These are phyloP conservation scores for Cryptomyrus ogoouensis DNA, from an alignment of 2,113 vertebrate genomes.

Conservation along the genomic window DNA sequence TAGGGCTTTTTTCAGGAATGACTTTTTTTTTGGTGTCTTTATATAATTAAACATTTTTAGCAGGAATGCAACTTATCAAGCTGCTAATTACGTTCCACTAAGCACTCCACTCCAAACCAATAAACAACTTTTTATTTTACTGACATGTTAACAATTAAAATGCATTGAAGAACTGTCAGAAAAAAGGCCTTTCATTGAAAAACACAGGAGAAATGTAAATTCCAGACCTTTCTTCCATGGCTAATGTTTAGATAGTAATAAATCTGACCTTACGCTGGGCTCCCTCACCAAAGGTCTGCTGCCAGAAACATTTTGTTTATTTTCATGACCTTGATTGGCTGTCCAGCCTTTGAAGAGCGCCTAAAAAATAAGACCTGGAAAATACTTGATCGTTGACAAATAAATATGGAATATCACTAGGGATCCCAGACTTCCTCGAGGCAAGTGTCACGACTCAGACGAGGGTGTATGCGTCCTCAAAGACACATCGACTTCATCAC, in stretches of 20 bases:
- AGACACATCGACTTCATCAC: not conserved
- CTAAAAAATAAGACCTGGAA: not conserved
- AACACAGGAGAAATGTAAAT: slow-evolving; percentile 28
- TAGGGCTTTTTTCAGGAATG: not conserved
- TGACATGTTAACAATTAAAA: slow-evolving; percentile 31
- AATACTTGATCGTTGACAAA: not conserved
- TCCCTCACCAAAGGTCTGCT: not conserved
- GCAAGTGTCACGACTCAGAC: not conserved
- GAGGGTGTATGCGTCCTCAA: no score
- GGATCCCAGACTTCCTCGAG: not conserved
- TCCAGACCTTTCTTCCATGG: slow-evolving; percentile 24
- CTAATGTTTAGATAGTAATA: slow-evolving; percentile 27
- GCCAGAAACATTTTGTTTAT: slow-evolving; percentile 20
- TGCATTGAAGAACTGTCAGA: slow-evolving; percentile 29
- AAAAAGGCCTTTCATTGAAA: slow-evolving; percentile 28
- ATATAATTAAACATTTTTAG: slow-evolving; percentile 28
- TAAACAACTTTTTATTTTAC: slow-evolving; percentile 3
- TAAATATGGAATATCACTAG: not conserved
- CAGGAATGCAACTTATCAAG: slow-evolving; percentile 36
- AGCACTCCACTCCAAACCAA: slow-evolving; percentile 27
- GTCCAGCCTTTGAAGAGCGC: not conserved
- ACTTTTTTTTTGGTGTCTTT: slow-evolving; percentile 1
- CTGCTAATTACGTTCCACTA: slow-evolving; percentile 25
- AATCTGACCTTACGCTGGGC: slow-evolving; percentile 17
- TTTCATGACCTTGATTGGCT: slow-evolving; percentile 9